phyloP scores from a whole-genome alignment of 2,888 invertebrate genomes.

The Napeogenes sylphis region DNA sequence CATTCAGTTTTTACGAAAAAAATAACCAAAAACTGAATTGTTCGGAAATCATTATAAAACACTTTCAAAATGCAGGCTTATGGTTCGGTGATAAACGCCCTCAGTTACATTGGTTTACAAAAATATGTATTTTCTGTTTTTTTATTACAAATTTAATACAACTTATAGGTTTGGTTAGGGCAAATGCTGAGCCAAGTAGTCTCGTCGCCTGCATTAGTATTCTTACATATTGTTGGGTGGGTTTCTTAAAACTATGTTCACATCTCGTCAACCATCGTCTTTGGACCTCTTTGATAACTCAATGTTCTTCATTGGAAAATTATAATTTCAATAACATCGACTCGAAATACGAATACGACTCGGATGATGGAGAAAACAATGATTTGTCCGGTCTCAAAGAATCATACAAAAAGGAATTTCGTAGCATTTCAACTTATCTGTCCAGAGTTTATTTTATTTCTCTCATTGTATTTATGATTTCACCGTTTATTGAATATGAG shows the following conservation, averaged over 20 bases:
- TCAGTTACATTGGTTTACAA: conserved; percentile 38
- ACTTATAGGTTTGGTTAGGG: conserved; percentile 40
- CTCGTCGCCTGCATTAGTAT: conserved; percentile 58
- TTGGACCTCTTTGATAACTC: conserved; percentile 46
- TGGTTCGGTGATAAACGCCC: conserved; percentile 28
- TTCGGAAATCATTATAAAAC: conserved; percentile 28
- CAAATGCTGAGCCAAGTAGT: conserved; percentile 42
- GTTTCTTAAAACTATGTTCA: conserved; percentile 49
- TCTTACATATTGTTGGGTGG: conserved; percentile 55
- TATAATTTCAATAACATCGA: conserved; percentile 34
- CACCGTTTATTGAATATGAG: conserved; percentile 54
- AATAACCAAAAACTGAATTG: conserved; percentile 19
- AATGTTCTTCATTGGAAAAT: conserved; percentile 43
- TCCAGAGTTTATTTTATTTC: conserved; percentile 49
- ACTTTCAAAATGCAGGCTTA: conserved; percentile 41
- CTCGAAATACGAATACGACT: conserved; percentile 35
- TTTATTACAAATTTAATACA: conserved; percentile 42
- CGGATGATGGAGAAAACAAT: conserved; percentile 36
- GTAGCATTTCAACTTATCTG: conserved; percentile 39
- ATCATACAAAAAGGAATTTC: conserved; percentile 45
- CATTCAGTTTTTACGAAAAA: not conserved
- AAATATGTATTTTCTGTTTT: conserved; percentile 41
- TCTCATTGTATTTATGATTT: conserved; percentile 43
- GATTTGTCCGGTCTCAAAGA: conserved; percentile 34
- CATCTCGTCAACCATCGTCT: conserved; percentile 36